phyloP scores from a whole-genome alignment of 2,888 invertebrate genomes.

The Gortyna flavago region DNA sequence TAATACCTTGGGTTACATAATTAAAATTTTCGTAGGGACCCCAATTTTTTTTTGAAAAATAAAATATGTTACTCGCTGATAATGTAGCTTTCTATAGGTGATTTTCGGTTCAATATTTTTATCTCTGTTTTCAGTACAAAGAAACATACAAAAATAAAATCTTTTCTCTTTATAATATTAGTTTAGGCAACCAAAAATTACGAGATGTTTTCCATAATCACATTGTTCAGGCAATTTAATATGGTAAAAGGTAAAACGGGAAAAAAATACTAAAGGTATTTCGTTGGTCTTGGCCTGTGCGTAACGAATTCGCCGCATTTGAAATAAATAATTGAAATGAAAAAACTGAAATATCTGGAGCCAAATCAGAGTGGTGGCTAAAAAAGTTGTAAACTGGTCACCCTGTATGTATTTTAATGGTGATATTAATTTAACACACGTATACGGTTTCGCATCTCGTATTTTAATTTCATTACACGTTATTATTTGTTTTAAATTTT shows the following conservation, averaged over 20 bases:
- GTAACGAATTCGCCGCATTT: no score
- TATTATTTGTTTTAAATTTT: no score
- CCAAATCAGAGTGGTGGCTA: no score
- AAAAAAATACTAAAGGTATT: background rate
- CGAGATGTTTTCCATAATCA: background rate
- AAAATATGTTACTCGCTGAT: background rate
- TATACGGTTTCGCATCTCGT: no score
- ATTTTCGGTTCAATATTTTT: background rate
- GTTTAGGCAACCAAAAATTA: background rate
- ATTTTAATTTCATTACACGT: no score
- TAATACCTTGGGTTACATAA: background rate
- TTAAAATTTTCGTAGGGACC: background rate
- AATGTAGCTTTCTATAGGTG: background rate
- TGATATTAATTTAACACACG: no score
- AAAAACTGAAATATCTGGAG: no score
- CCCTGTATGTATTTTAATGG: no score
- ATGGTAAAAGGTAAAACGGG: background rate
- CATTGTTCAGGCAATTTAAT: background rate
- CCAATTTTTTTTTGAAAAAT: background rate
- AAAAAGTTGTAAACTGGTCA: no score
- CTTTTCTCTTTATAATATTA: background rate
- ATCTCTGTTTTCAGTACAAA: background rate
- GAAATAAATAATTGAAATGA: no score
- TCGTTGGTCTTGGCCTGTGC: no score
- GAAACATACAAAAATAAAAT: no score